These are phyloP conservation scores for Chloroceryle aenea DNA, from an alignment of 2,113 vertebrate genomes.

Conservation along the genomic window DNA sequence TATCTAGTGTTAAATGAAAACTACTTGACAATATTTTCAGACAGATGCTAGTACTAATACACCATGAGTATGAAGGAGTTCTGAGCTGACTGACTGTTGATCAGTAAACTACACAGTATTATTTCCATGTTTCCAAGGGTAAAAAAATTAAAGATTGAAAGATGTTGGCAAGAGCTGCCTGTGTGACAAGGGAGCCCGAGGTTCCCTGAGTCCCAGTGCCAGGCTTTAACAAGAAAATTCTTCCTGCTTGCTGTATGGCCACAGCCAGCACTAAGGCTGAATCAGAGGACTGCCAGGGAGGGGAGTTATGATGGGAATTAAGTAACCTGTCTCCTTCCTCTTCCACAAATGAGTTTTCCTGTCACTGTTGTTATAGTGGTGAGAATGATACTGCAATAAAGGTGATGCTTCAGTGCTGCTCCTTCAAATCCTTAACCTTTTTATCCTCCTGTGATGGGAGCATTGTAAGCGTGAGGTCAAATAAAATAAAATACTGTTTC, in stretches of 20 bases:
- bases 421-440: not conserved
- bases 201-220: not conserved
- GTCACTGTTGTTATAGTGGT: not conserved
- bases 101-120: not conserved
- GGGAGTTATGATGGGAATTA: not conserved
- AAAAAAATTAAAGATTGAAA: not conserved
- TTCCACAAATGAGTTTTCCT: not conserved
- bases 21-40: not conserved
- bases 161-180: not conserved
- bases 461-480: not conserved
- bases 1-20: not conserved
- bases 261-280: not conserved
- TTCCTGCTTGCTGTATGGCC: not conserved
- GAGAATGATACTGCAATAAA: not conserved
- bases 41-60: not conserved
- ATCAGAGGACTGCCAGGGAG: not conserved
- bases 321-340: not conserved
- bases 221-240: not conserved
- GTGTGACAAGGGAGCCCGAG: rapidly evolving
- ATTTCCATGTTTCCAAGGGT: not conserved
- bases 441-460: not conserved
- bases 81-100: not conserved
- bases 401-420: not conserved
- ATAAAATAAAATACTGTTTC: not conserved
- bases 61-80: not conserved